These are phyloP conservation scores for Potamilus streckersoni DNA, from an alignment of 1,140 invertebrate genomes.

Conservation along the genomic window DNA sequence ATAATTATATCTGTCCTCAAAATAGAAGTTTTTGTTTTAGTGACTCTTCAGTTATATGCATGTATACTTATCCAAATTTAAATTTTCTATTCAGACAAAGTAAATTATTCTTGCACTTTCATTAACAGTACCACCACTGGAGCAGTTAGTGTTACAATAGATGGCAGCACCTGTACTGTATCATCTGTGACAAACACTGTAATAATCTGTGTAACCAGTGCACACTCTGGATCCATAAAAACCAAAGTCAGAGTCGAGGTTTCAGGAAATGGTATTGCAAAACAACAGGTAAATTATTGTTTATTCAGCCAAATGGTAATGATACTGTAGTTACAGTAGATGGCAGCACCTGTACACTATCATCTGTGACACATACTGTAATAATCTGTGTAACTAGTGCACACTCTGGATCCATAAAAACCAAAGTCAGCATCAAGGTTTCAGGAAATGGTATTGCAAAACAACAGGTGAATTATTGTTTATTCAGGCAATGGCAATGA, in stretches of 20 bases:
- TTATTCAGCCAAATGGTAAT: not conserved
- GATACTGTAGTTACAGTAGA: too few relatives aligned
- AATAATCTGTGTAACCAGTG: slow-evolving; percentile 42
- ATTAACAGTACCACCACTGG: slow-evolving; percentile 19
- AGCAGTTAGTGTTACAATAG: slow-evolving; percentile 37
- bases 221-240: slow-evolving; percentile 23
- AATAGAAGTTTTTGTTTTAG: not conserved
- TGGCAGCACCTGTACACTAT: too few relatives aligned
- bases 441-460: slow-evolving; percentile 36
- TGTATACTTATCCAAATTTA: too few relatives aligned
- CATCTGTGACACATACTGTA: too few relatives aligned
- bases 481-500: not conserved
- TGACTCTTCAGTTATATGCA: not conserved
- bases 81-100: not conserved
- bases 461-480: slow-evolving; percentile 24
- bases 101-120: not conserved
- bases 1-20: not conserved
- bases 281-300: slow-evolving; percentile 27
- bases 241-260: slow-evolving; percentile 39
- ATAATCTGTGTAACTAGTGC: slow-evolving; percentile 43
- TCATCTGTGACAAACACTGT: slow-evolving; percentile 26
- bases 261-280: slow-evolving; percentile 35
- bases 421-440: slow-evolving; percentile 38
- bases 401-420: slow-evolving; percentile 21
- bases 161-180: slow-evolving; percentile 35